Conservation (phyloP, 2,113 vertebrate species). For the Accipiter cooperii region DNA sequence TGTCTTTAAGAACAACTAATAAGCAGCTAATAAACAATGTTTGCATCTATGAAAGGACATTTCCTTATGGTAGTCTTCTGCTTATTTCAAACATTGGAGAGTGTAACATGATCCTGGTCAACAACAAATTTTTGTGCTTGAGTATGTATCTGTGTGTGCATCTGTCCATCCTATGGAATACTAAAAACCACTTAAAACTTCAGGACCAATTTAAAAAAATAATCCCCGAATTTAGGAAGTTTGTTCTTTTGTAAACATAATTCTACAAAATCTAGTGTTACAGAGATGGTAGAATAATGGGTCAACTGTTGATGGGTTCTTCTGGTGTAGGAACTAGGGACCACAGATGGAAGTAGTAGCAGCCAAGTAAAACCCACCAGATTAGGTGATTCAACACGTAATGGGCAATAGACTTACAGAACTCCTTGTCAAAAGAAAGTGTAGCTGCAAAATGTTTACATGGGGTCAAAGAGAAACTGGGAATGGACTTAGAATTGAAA, state of each 20-base stretch:
- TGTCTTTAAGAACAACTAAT: background rate
- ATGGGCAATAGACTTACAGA: background rate
- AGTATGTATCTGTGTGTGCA: background rate
- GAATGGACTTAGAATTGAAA: background rate
- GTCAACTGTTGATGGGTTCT: background rate
- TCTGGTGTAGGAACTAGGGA: background rate
- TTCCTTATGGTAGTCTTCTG: background rate
- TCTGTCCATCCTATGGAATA: background rate
- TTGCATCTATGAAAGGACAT: background rate
- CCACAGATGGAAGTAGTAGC: fast-evolving
- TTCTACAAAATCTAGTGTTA: background rate
- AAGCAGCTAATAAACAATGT: background rate
- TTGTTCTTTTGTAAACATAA: background rate
- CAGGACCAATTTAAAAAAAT: background rate
- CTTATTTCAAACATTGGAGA: background rate
- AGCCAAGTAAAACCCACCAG: background rate
- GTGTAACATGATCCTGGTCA: background rate
- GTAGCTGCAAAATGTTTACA: background rate
- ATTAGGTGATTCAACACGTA: background rate
- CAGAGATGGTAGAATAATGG: background rate
- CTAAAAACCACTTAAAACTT: background rate
- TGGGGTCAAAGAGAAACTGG: background rate
- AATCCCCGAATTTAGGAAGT: background rate
- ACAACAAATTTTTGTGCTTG: background rate
- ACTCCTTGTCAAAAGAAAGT: background rate